These are phyloP conservation scores for Melipona quadrifasciata DNA, from an alignment of 1,140 invertebrate genomes.

Conservation along the genomic window DNA sequence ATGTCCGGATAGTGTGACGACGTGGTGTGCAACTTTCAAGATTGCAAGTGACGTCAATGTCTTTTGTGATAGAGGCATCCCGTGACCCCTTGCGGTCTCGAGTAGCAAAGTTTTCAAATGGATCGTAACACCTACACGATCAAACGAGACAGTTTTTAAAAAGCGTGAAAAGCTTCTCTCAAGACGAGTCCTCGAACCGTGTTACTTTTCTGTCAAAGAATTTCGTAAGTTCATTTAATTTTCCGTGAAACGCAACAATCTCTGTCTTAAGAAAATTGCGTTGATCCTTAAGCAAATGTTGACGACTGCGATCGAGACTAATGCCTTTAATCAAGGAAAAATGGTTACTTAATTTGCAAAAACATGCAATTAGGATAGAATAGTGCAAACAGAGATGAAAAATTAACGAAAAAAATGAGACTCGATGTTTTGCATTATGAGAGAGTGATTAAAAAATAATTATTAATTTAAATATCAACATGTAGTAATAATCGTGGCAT, in stretches of 20 bases:
- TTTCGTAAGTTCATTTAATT: background rate
- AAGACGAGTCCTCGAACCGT: slow-evolving; percentile 1
- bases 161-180: slow-evolving; percentile 5
- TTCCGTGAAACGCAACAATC: background rate
- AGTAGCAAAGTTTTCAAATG: slow-evolving; percentile 13
- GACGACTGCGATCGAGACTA: no score
- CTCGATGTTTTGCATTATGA: background rate
- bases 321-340: background rate
- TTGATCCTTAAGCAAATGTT: background rate
- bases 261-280: background rate
- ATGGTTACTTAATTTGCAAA: background rate
- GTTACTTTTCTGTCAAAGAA: slow-evolving; percentile 1
- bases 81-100: background rate
- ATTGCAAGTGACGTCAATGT: slow-evolving; percentile 26
- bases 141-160: slow-evolving; percentile 3
- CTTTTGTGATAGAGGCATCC: background rate
- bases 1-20: background rate
- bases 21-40: background rate
- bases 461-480: background rate
- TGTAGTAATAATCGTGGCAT: background rate
- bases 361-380: background rate
- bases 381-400: background rate
- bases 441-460: background rate
- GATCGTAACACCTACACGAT: background rate
- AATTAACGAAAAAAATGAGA: background rate